Evolutionary conservation across 2,797 vertebrate species (phyloP), one percentile per base, ranked within the genome.

Genomic region (Pelochelys cantorii): DNA sequence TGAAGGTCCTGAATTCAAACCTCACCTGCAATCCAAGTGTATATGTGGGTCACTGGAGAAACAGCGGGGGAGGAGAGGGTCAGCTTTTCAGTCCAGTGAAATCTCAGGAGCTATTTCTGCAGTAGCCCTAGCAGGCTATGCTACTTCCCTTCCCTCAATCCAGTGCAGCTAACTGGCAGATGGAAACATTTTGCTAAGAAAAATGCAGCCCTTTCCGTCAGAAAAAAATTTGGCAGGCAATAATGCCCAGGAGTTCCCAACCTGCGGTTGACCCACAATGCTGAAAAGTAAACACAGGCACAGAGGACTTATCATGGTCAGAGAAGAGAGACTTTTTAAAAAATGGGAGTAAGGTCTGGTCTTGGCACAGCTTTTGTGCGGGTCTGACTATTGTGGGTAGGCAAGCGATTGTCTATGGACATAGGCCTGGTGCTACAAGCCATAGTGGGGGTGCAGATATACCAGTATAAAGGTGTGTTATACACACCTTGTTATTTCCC

Each of bases 251-350:
- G 37, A 15, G 5, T 75, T 42, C 37, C 23, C 37, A 25, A 7
- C 23, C n/a, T 71, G 34, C 10, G 17, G 2, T 23, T 34, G 20
- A 71, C 34, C 20, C 34, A 71, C 23, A 48, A 23, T 94, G 87
- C 94, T 82, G 93, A 94, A 78, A 96, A 95, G 96, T 95, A 95
- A 95, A 94, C 88, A 81, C 42, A 90, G 88, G 93, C 95, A 88
- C 91, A 37, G 90, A 95, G 90, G 90, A 95, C 82, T 92, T 92
- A 86, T 94, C 95, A 92, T 93, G 42, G 91, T 88, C 92, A 83
- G 93, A 94, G 88, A 85, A 91, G 90, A 86, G 89, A 89, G 54
- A 60, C 84, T 96, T 94, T 86, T 31, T 62, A 3, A 85, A 88
- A 83, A 37, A 84, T 95, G 56, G 37, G 85, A 93, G 81, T 79